Evolutionary conservation across 2,888 invertebrate species (phyloP), one percentile per base, ranked within the genome.

Genomic region (Drosophila buzzatii): DNA sequence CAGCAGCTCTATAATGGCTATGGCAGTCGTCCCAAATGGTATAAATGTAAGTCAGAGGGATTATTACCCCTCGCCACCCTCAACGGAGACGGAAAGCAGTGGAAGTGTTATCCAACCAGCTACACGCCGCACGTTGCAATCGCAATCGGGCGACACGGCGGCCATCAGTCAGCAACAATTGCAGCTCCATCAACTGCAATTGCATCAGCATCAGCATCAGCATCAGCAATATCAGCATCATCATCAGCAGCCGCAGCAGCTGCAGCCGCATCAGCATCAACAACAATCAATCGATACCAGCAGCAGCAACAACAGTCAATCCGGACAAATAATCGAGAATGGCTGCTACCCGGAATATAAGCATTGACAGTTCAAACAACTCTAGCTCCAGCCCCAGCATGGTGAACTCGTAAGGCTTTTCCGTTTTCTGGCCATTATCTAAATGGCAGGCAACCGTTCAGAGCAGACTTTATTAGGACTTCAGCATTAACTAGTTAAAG

Each of bases 341-440:
- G 95, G 95, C 90, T 94, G 95, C 85, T 95, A 95, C 94, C 95
- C 96, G 93, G 96, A 96, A 94, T 96, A 96, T 95, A 96, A 95
- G 94, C 96, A 96, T 95, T 96, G 95, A 95, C 95, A 93, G 92
- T 93, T 91, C 81, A 82, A 78, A 61, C 73, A 74, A 53, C 78
- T 71, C 31, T 65, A 77, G 65, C 66, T 53, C 59, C 64, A 63
- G 42, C 12, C 56, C 42, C 20, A 16, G 6, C 37, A 18, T 23
- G 33, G 16, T 33, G 18, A 16, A 2, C n/a, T 33, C 33, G 42
- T 27, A 16, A 35, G 35, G 65, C 51, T 45, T 18, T 44, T 45
- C 31, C 51, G 64, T 51, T 65, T 42, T 63, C 35, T 63, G 42
- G 47, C 64, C 47, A 63, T 41, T 7, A n/a, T 33, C 33, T 53